These are phyloP conservation scores for Nettapus auritus DNA, from an alignment of 2,113 vertebrate genomes.

Conservation along the genomic window DNA sequence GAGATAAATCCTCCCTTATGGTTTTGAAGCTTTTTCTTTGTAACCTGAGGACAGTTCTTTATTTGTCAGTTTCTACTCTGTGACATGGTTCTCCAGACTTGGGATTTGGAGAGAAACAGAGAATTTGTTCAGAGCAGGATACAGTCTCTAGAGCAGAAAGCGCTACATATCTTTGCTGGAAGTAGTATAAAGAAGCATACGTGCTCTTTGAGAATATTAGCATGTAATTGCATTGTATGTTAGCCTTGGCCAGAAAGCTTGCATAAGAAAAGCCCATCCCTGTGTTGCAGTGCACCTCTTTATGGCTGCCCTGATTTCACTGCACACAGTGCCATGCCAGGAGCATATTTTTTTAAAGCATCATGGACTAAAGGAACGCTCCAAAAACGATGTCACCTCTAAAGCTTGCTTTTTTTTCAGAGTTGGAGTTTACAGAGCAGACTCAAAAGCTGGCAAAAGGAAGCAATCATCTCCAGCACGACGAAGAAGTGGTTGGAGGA, in stretches of 20 bases:
- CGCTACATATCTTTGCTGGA: neutral
- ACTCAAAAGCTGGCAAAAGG: neutral
- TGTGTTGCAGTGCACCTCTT: neutral
- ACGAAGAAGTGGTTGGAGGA: neutral
- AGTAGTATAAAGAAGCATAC: neutral
- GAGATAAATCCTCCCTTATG: neutral
- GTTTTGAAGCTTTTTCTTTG: neutral
- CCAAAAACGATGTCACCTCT: neutral
- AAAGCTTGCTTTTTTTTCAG: neutral
- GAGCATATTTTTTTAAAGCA: neutral
- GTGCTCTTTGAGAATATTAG: neutral
- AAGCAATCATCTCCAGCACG: fast-evolving
- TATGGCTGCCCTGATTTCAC: neutral
- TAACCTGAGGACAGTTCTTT: neutral
- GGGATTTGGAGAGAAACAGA: neutral
- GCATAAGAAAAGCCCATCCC: neutral
- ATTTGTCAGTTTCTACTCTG: neutral
- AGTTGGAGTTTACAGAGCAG: neutral
- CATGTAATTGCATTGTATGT: neutral
- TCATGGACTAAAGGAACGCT: neutral
- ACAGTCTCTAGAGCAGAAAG: neutral
- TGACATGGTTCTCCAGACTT: neutral
- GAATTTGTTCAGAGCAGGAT: neutral
- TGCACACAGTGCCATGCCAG: neutral
- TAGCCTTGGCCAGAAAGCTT: neutral